Conservation (phyloP, 2,113 vertebrate species). For the Nothobranchius furzeri region DNA sequence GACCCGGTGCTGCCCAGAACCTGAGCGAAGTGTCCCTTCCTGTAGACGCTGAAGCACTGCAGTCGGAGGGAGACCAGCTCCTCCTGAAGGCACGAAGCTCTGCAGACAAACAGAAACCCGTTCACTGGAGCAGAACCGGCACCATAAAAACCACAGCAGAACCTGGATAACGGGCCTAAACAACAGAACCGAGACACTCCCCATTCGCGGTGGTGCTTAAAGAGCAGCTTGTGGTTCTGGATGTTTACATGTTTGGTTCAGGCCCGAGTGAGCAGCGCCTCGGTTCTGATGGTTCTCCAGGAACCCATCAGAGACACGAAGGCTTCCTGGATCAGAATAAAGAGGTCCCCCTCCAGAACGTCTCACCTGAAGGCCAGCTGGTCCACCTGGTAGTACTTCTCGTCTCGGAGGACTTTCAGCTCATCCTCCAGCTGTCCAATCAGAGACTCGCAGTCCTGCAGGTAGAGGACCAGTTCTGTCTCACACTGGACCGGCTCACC, state of each 20-base stretch:
- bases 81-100: constrained; percentile 90
- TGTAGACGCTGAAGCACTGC: constrained; percentile 93
- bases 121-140: neutral
- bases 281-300: neutral
- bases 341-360: neutral
- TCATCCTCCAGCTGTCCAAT: constrained; percentile 89
- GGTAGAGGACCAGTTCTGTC: constrained; percentile 86
- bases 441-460: constrained; percentile 92
- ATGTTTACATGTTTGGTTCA: neutral
- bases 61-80: constrained; percentile 92
- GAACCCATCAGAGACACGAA: neutral
- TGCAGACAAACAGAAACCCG: constrained; percentile 44
- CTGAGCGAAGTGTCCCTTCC: constrained; percentile 89
- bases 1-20: constrained; percentile 62
- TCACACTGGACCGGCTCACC: constrained; percentile 89
- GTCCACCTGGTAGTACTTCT: constrained; percentile 96
- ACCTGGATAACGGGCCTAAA: too few species aligned
- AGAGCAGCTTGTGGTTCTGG: too few species aligned
- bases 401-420: constrained; percentile 89
- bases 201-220: too few species aligned
- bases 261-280: neutral
- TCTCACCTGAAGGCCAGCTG: constrained; percentile 93
- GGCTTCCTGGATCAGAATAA: too few species aligned
- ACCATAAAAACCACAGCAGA: too few species aligned
- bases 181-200: too few species aligned